Conservation (phyloP, 92 coral and sea anemone genomes). For the Porites rus region DNA sequence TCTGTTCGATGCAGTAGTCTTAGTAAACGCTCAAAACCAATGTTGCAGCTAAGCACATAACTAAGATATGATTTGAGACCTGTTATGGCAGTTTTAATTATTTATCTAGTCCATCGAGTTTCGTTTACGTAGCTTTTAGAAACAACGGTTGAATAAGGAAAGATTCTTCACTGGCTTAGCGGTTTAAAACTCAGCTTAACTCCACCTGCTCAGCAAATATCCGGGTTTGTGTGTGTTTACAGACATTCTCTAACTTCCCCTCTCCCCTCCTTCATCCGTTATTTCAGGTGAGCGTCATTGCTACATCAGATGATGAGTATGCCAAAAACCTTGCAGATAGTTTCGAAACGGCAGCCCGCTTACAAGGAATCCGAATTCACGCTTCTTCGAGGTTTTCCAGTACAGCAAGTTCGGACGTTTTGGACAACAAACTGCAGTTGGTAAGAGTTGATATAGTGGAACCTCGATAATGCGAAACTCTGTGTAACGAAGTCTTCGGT, state of each 20-base stretch:
- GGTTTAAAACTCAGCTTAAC: background rate
- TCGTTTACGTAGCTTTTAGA: background rate
- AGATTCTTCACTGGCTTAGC: background rate
- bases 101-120: background rate
- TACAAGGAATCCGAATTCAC: conserved; percentile 84
- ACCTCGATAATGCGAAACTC: too few species aligned
- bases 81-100: background rate
- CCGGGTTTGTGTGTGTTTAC: background rate
- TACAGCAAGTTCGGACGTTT: conserved; percentile 76
- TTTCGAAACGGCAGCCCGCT: conserved; percentile 81
- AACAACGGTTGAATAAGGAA: background rate
- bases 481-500: too few species aligned
- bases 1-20: too few species aligned
- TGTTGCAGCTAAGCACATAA: too few species aligned
- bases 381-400: conserved; percentile 81
- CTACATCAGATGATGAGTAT: conserved; percentile 77
- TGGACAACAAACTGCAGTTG: conserved; percentile 88
- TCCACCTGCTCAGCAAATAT: conserved; percentile 3
- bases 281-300: conserved; percentile 85
- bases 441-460: conserved; percentile 42
- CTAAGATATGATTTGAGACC: too few species aligned
- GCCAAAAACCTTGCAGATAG: conserved; percentile 81
- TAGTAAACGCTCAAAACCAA: too few species aligned
- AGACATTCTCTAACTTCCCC: conserved; percentile 39
- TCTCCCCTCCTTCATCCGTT: conserved; percentile 9